Conservation (phyloP, 2,113 vertebrate species). For the Elaphurus davidianus region DNA sequence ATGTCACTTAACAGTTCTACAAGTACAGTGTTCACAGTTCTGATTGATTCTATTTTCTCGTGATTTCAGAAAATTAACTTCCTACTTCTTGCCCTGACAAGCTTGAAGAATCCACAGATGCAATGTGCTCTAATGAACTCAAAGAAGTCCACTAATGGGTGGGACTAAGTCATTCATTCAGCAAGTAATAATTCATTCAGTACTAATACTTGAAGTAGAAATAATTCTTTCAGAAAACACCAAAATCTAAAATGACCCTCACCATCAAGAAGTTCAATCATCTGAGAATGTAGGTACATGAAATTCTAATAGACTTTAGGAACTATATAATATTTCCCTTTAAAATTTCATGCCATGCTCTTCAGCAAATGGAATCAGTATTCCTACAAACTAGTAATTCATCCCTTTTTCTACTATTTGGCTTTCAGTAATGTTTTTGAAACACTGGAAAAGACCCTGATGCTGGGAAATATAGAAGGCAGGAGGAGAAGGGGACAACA, state of each 20-base stretch:
- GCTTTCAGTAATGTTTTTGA: not conserved
- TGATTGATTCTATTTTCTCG: not conserved
- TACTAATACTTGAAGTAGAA: not conserved
- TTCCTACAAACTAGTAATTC: not conserved
- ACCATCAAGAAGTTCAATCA: not conserved
- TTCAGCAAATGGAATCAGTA: not conserved
- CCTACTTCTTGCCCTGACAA: not conserved
- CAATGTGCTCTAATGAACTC: not conserved
- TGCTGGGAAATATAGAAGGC: not conserved
- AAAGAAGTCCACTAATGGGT: not conserved
- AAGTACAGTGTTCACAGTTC: not conserved
- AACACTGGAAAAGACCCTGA: not conserved
- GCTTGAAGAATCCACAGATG: not conserved
- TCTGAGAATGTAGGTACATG: not conserved
- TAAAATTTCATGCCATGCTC: not conserved
- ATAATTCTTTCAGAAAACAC: not conserved
- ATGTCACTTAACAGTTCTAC: not conserved
- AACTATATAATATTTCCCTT: not conserved
- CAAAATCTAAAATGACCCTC: not conserved
- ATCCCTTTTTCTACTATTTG: not conserved
- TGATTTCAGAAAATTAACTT: not conserved
- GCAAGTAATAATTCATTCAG: not conserved
- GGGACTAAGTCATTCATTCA: not conserved
- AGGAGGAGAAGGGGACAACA: not conserved
- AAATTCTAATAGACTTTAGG: not conserved